Base-by-base conservation (phyloP, 2,113 vertebrate genomes). In the Paramisgurnus dabryanus region DNA sequence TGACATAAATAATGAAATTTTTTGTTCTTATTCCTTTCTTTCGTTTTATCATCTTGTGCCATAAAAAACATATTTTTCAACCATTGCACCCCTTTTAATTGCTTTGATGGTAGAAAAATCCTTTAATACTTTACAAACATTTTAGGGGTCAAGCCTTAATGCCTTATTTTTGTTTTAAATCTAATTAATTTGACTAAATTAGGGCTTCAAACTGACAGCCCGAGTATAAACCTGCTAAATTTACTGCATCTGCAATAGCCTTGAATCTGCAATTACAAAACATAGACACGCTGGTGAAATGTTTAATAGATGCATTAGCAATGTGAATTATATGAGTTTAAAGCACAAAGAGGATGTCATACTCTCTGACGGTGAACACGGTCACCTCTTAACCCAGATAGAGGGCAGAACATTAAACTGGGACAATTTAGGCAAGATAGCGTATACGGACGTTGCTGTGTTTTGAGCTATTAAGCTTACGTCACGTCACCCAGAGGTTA, bases 381-480 rank as follows among this genome's bases (percentile, higher is more conserved):
- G 34, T 76, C 55, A 57, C 61, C 63, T 74, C 18, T n/a, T 34
- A 22, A 78, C 66, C 39, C 27, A 11, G 7, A 47, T 17, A 76
- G 22, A 43, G 74, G n/a, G 12, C 43, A 7, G 17, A 49, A 39
- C 45, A 67, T 13, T 39, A 81, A 85, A 70, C 15, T 40, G 80
- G 83, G 86, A 80, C 83, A 86, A 86, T 86, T 85, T 84, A 83
- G 27, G 3, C 76, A 78, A 88, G 89, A 88, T 90, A 90, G 47
- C 5, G 27, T 81, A 88, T 34, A 34, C 84, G 81, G 85, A 79
- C 87, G 88, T 80, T 84, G 64, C 67, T 55, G 78, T 80, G 85
- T 88, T 90, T 86, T 71, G 77, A 87, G 84, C 86, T 84, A 89
- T 89, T 90, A 85, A 87, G 89, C 58, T 87, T 68, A 73, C 4